Evolutionary conservation across 2,888 invertebrate genomes (phyloP), one percentile per base, ranked within the genome.

Genomic region (Odontomyia ornata): DNA sequence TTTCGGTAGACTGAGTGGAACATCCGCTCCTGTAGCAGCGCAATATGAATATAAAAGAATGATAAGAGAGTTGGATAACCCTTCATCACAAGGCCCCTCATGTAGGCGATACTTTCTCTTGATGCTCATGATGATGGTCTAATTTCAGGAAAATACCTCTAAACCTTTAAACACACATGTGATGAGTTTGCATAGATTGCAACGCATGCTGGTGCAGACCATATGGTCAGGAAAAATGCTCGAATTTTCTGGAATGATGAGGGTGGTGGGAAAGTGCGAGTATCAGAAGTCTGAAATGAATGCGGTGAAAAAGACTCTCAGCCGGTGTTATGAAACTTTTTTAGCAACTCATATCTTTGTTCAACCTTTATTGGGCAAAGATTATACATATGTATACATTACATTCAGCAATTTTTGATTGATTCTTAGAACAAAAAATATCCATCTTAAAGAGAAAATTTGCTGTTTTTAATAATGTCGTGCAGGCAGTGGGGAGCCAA

Each of bases 91-190:
- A 73, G 73, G 57, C n/a, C 36, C 4, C 56, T 23, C 9, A 52
- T 30, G 56, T 28, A 11, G 57, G 36, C 36, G 7, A 28, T 18
- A 60, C 43, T 57, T 28, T 56, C 73, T 57, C 43, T n/a, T 43
- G 23, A 21, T 60, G 25, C 71, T 73, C 60, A 73, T 73, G 60
- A 73, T 57, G 73, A 73, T 73, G 60, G 73, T 57, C 73, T 73
- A 73, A 73, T 73, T 73, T 73, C 73, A 73, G 57, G 21, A 57
- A 73, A 72, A 73, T 73, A 73, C 73, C 73, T 73, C 60, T 60
- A 57, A 60, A 73, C 73, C 73, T 57, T 73, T 73, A 73, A 73
- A 73, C 60, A 73, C 57, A 73, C 60, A 73, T 73, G 60, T 73
- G 73, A 57, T 57, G 43, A 57, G 73, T 73, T 57, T 57, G 73